Base-by-base conservation (phyloP, 2,113 vertebrate species). In the Corythaixoides concolor region DNA sequence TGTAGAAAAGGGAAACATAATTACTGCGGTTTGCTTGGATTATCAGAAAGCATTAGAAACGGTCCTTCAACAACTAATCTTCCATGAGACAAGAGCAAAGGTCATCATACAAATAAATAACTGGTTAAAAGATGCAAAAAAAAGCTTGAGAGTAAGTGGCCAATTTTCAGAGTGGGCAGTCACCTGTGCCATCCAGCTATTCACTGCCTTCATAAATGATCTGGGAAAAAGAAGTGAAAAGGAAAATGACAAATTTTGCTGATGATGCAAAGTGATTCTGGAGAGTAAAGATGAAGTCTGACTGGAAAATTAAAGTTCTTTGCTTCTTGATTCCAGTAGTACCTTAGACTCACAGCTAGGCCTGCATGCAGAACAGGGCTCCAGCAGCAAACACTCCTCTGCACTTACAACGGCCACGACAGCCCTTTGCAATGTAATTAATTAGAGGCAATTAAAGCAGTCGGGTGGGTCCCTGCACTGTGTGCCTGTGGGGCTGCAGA, bases 401-500 rank as follows among this genome's bases (percentile, higher is more conserved):
- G 5, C 23, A 24, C 20, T 93, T 32, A 24, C 52, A 62, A 12
- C 33, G 47, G 30, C 41, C 6, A 0, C 8, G 32, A 74, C 0
- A 1, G 23, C 15, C 50, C 41, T 68, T 47, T 39, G 32, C 39
- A 15, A 20, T 52, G 49, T 17, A 10, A 77, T 76, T 59, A 21
- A 12, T 30, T 55, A 15, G 78, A 88, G 45, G 49, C 23, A 74
- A 80, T 30, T 30, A 56, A 64, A 69, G 63, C 53, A 68, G 58
- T 59, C 53, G 6, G 9, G 53, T 21, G 32, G 7, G 74, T 69
- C 30, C 35, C 64, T 43, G 64, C 63, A 2, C 45, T 23, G 28
- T 4, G 16, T 47, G 85, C 52, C 37, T 7, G 5, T 15, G 59
- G 39, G 5, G 24, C 63, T 77, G 79, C 64, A 28, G 41, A n/a